These are phyloP conservation scores for Tinamus guttatus DNA, from an alignment of 2,113 vertebrate species.

Conservation along the genomic window DNA sequence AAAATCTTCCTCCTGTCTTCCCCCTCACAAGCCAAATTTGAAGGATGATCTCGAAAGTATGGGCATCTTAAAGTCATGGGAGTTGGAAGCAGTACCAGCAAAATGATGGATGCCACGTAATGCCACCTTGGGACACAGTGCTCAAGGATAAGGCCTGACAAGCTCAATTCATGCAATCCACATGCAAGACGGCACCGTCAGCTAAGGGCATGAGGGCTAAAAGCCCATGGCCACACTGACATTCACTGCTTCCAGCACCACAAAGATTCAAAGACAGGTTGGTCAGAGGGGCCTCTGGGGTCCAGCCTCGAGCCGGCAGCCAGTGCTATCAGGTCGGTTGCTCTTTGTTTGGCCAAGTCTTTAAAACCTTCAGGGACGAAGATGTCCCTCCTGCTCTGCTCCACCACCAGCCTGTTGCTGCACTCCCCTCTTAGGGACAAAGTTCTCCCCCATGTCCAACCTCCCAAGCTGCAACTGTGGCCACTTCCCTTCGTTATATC, in stretches of 20 bases:
- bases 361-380: background rate
- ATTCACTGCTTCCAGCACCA: no score
- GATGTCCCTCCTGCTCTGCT: background rate
- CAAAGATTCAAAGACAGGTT: no score
- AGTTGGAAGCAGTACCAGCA: no score
- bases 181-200: background rate
- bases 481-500: background rate
- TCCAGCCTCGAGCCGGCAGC: no score
- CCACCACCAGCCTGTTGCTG: background rate
- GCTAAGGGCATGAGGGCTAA: no score
- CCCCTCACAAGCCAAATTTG: background rate
- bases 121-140: background rate
- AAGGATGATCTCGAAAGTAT: no score
- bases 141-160: background rate
- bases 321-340: no score
- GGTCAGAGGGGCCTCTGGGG: no score
- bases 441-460: background rate
- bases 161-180: background rate
- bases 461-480: rapidly evolving
- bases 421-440: background rate
- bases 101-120: no score
- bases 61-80: background rate
- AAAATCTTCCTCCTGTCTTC: background rate
- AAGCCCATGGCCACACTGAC: no score
- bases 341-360: background rate